Evolutionary conservation across 2,888 invertebrate genomes (phyloP).

Genomic region (Ischnura elegans): DNA sequence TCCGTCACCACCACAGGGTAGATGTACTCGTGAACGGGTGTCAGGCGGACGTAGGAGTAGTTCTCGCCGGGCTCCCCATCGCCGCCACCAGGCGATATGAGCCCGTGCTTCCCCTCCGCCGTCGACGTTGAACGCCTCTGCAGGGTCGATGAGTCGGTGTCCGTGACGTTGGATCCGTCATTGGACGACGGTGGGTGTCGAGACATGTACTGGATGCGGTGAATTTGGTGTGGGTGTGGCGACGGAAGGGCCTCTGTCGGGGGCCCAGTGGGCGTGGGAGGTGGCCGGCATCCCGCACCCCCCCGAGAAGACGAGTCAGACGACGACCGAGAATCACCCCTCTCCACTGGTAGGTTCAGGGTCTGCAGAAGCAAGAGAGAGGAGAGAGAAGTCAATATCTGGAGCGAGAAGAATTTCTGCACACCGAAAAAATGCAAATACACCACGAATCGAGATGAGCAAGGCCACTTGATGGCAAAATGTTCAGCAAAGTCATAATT

Average conservation of each 20-base stretch:
- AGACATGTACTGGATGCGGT: conserved; percentile 83
- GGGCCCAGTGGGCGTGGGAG: conserved; percentile 70
- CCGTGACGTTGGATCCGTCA: conserved; percentile 71
- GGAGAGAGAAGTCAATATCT: conserved; percentile 57
- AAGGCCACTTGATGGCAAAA: no score
- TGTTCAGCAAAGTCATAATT: no score
- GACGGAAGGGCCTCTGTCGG: conserved; percentile 73
- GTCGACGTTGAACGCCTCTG: conserved; percentile 77
- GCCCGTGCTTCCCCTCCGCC: conserved; percentile 82
- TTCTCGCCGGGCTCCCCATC: conserved; percentile 75
- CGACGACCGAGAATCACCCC: conserved; percentile 88
- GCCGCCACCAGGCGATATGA: conserved; percentile 20
- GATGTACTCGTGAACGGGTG: conserved; percentile 91
- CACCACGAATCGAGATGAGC: no score
- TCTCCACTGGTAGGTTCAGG: conserved; percentile 90
- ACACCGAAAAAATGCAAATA: no score
- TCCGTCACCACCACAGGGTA: conserved; percentile 86
- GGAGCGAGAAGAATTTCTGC: no score
- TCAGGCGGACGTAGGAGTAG: conserved; percentile 92
- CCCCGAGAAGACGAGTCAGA: conserved; percentile 83
- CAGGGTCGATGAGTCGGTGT: conserved; percentile 71
- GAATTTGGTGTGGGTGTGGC: conserved; percentile 75
- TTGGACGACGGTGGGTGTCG: conserved; percentile 71
- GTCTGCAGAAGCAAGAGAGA: conserved; percentile 82
- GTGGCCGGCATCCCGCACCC: conserved; percentile 72